Base-by-base conservation (phyloP, 2,797 vertebrate genomes). In the Paguma larvata region DNA sequence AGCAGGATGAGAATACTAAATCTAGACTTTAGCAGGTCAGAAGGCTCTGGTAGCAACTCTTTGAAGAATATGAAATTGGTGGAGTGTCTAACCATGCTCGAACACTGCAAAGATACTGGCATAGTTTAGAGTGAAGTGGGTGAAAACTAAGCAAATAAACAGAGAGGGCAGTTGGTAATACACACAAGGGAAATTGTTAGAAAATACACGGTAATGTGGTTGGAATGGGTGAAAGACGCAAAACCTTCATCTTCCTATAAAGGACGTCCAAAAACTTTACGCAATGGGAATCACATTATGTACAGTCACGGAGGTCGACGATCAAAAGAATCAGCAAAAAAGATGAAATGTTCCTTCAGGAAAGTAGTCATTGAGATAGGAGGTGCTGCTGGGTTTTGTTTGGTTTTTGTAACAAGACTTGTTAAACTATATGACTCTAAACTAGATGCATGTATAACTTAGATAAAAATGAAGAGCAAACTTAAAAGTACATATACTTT, bases 61-160 rank as follows among this genome's bases (percentile, higher is more conserved):
- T 95, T 38, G 34, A 82, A 93, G 59, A 68, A 41, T 48, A 48
- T 94, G 46, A 85, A 80, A 62, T 30, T 44, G n/a, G 79, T 27
- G 10, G 46, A 80, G 3, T 44, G 46, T 80, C 38, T 65, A 23
- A 27, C 25, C 44, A 25, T 41, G 32, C 80, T 88, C 38, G 21
- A 95, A 92, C 44, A 73, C 44, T 27, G 14, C 46, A 56, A 78
- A 41, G 70, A 78, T 53, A 38, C 2, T 88, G 48, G 6, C 32
- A 38, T 41, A n/a, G 6, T 53, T 72, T 79, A 38, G 53, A 56
- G 25, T 85, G 80, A 79, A 84, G n/a, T 59, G 51, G 90, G 44
- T 53, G 46, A 78, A 93, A 95, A 84, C n/a, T 62, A 67, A 87
- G 27, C 59, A 87, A 78, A 91, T 94, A 41, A 89, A 73, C 5